Percentiles rank a stretch among this genome's conserved stretches.
Conservation (phyloP, 2,113 vertebrate genomes). For the Burhinus bistriatus region DNA sequence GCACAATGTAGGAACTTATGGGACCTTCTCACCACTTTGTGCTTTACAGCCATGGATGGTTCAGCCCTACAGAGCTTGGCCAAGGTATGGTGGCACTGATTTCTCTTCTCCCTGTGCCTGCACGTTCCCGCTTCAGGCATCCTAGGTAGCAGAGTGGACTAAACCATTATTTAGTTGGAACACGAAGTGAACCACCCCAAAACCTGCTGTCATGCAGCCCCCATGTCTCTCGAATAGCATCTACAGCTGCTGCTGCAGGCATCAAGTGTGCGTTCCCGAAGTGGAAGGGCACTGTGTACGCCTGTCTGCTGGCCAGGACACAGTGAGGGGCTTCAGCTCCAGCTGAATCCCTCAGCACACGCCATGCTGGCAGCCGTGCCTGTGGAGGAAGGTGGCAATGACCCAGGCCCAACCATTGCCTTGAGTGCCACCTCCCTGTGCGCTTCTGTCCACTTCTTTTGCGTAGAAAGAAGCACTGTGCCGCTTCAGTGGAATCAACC, state of each 20-base stretch:
- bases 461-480: accelerated
- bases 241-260: neutral
- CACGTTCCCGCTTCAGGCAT: accelerated
- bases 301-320: neutral
- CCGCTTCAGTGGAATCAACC: neutral
- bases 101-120: neutral
- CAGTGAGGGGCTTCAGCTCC: neutral
- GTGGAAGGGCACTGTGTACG: neutral
- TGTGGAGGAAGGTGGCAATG: accelerated
- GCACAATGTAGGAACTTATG: accelerated
- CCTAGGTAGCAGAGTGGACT: neutral
- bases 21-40: neutral
- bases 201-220: neutral
- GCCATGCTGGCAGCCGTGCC: neutral
- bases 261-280: neutral
- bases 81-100: accelerated
- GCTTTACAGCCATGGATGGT: accelerated
- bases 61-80: neutral
- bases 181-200: neutral
- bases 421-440: neutral
- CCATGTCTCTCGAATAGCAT: neutral
- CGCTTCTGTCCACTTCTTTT: accelerated
- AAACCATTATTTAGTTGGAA: neutral
- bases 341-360: accelerated
- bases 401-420: accelerated